Conservation (phyloP, 2,113 vertebrate genomes). For the Noturus placidus region DNA sequence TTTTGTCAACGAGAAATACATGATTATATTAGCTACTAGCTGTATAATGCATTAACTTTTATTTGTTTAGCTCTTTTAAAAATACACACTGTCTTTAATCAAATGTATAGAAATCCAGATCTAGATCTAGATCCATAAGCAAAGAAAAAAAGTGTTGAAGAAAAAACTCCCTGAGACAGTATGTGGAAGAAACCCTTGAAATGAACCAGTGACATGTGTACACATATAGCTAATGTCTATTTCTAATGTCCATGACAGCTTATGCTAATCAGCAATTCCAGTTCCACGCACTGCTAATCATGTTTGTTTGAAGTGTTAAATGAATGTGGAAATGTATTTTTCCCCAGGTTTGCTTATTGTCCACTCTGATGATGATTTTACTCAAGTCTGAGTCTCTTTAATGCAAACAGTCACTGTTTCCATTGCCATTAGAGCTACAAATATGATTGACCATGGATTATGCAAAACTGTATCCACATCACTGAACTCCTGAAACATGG, state of each 20-base stretch:
- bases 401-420: not conserved
- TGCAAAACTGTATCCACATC: not conserved
- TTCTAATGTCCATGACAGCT: too few relatives aligned
- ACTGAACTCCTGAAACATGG: conserved; percentile 28
- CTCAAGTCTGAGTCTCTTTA: not conserved
- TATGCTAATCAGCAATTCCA: not conserved
- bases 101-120: not conserved
- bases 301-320: not conserved
- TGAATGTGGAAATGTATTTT: not conserved
- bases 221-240: not conserved
- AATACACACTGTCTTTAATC: not conserved
- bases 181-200: not conserved
- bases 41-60: not conserved
- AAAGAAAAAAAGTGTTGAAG: not conserved
- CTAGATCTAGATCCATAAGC: not conserved
- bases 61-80: not conserved
- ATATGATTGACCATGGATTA: not conserved
- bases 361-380: not conserved
- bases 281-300: not conserved
- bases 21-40: not conserved
- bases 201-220: not conserved
- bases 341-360: not conserved
- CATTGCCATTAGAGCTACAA: not conserved
- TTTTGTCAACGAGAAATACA: not conserved
- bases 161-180: not conserved